phyloP scores from a whole-genome alignment of 2,888 invertebrate species.

The Aradus depressus region DNA sequence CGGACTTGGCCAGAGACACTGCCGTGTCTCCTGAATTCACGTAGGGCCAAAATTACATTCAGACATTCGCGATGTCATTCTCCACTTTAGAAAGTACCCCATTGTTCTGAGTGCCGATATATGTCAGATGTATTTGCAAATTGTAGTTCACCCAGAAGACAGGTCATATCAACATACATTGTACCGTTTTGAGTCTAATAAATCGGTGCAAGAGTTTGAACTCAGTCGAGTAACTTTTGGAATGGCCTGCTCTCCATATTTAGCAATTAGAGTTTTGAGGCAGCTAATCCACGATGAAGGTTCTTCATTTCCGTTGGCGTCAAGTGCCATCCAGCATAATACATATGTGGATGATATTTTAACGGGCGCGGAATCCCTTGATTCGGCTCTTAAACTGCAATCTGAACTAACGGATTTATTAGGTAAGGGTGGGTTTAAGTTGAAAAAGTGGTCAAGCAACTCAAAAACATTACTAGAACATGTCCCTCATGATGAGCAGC shows the following conservation, averaged over 20 bases:
- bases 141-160: slow-evolving; percentile 20
- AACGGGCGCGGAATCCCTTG: slow-evolving; percentile 24
- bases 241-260: slow-evolving; percentile 28
- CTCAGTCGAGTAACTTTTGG: slow-evolving; percentile 30
- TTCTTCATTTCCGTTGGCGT: slow-evolving; percentile 24
- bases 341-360: slow-evolving; percentile 31
- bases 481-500: neutral
- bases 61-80: neutral
- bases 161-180: slow-evolving; percentile 29
- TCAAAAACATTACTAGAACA: slow-evolving; percentile 3
- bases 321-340: slow-evolving; percentile 20
- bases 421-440: slow-evolving; percentile 23
- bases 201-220: slow-evolving; percentile 25
- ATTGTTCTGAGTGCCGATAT: slow-evolving; percentile 16
- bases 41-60: slow-evolving; percentile 9
- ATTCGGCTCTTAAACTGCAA: slow-evolving; percentile 25
- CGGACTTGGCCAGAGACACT: no score
- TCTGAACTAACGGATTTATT: slow-evolving; percentile 24
- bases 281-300: slow-evolving; percentile 27
- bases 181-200: slow-evolving; percentile 25
- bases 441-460: slow-evolving; percentile 31
- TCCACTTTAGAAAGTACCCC: slow-evolving; percentile 3
- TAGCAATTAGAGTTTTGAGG: slow-evolving; percentile 26
- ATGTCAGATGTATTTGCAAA: slow-evolving; percentile 20
- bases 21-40: no score